These are phyloP conservation scores for Galeopterus variegatus DNA, from an alignment of 2,113 vertebrate genomes.

Conservation along the genomic window DNA sequence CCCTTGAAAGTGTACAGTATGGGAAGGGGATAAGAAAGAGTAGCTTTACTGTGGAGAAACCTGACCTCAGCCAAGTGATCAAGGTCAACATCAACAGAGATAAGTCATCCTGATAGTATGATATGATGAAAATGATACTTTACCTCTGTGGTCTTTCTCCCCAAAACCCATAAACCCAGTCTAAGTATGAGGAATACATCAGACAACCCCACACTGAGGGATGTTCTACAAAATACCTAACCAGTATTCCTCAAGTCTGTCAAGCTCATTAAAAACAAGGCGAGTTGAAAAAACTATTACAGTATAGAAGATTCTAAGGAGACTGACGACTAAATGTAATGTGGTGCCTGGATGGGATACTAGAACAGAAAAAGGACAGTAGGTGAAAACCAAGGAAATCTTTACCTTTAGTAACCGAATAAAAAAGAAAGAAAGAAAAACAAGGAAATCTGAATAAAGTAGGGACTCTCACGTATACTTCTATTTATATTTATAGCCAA, in stretches of 20 bases:
- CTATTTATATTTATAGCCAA: neutral
- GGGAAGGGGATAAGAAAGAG: neutral
- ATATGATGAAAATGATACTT: neutral
- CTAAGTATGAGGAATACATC: neutral
- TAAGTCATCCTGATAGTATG: rapidly evolving
- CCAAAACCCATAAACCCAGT: neutral
- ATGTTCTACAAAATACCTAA: neutral
- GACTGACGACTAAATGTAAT: rapidly evolving
- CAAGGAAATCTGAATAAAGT: neutral
- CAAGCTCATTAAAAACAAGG: neutral
- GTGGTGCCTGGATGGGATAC: rapidly evolving
- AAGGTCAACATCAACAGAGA: neutral
- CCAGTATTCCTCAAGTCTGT: neutral
- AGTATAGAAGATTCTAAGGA: neutral
- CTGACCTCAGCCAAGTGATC: neutral
- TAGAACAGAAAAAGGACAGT: neutral
- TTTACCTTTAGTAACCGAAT: too few relatives aligned
- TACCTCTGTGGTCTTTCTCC: neutral
- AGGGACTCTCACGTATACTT: neutral
- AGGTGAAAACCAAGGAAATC: neutral
- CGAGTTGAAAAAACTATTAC: neutral
- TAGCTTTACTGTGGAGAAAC: neutral
- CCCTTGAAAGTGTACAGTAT: neutral
- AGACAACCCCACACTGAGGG: rapidly evolving
- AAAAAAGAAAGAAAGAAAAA: too few relatives aligned